A percentile compares a stretch with the other conserved stretches of the same genome.
Conservation (phyloP, 2,113 vertebrate genomes). For the Macquaria ambigua region DNA sequence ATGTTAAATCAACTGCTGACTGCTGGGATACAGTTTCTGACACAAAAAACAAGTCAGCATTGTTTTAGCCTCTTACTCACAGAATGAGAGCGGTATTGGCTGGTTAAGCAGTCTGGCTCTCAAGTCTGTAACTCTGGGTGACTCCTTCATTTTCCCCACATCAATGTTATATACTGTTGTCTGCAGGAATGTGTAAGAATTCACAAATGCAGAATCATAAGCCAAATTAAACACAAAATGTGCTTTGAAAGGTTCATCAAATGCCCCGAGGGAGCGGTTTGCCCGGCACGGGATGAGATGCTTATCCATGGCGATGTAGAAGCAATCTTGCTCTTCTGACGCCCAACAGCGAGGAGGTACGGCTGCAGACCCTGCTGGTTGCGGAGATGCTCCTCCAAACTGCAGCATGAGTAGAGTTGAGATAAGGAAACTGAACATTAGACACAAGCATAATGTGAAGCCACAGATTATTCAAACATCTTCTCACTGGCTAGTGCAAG, state of each 20-base stretch:
- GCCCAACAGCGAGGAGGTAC: constrained; percentile 37
- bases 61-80: too few species aligned
- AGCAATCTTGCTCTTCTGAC: constrained; percentile 33
- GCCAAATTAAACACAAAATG: neutral
- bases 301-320: constrained; percentile 11
- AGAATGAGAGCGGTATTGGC: too few species aligned
- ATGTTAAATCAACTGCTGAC: constrained; percentile 48
- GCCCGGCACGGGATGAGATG: too few species aligned
- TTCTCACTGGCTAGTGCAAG: too few species aligned
- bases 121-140: neutral
- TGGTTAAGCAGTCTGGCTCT: neutral
- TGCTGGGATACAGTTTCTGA: constrained; percentile 7
- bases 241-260: neutral
- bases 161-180: neutral
- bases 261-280: neutral
- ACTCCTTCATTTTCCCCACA: neutral
- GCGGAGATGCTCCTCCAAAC: constrained; percentile 31
- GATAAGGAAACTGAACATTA: constrained; percentile 10
- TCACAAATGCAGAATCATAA: neutral
- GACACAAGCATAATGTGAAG: neutral
- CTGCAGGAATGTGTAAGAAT: neutral
- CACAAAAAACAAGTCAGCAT: neutral
- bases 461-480: neutral
- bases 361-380: constrained; percentile 23
- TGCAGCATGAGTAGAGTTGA: constrained; percentile 21